Evolutionary conservation across 2,888 invertebrate species (phyloP).

Genomic region (Drosophila algonquin): DNA sequence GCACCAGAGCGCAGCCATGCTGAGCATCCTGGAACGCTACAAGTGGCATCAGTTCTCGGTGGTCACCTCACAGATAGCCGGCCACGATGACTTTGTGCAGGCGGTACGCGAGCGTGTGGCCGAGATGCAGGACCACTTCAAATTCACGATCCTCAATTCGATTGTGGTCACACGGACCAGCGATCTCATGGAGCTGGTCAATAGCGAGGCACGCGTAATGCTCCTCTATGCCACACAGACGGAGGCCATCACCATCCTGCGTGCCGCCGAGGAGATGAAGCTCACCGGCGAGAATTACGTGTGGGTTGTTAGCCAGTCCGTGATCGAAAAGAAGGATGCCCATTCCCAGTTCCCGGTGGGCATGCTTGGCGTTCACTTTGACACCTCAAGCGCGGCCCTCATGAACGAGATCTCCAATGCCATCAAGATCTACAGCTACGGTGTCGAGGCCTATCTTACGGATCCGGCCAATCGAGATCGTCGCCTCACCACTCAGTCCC

Average conservation of each 20-base stretch:
- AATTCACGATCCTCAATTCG: conserved; percentile 94
- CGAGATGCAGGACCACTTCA: conserved; percentile 91
- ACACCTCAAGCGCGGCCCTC: conserved; percentile 92
- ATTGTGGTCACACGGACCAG: conserved; percentile 91
- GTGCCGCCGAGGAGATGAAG: conserved; percentile 84
- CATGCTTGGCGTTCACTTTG: conserved; percentile 96
- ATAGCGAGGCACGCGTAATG: conserved; percentile 96
- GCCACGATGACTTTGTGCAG: conserved; percentile 97
- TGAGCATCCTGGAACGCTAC: conserved; percentile 96
- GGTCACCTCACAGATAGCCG: conserved; percentile 96
- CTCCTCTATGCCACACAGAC: conserved; percentile 94
- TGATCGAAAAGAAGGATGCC: conserved; percentile 92
- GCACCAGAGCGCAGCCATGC: conserved; percentile 97
- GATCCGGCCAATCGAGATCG: conserved; percentile 88
- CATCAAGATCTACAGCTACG: conserved; percentile 95
- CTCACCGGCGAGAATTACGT: conserved; percentile 92
- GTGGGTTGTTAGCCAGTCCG: conserved; percentile 98
- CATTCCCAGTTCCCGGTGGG: conserved; percentile 93
- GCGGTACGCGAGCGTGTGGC: conserved; percentile 94
- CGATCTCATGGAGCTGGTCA: conserved; percentile 92
- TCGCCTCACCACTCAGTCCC: conserved; percentile 85
- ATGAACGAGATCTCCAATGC: conserved; percentile 95
- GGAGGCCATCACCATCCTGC: conserved; percentile 92
- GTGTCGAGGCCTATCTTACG: conserved; percentile 93
- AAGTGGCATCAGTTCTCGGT: conserved; percentile 98